Evolutionary conservation across 2,888 invertebrate species (phyloP).

Genomic region (Troides helena): DNA sequence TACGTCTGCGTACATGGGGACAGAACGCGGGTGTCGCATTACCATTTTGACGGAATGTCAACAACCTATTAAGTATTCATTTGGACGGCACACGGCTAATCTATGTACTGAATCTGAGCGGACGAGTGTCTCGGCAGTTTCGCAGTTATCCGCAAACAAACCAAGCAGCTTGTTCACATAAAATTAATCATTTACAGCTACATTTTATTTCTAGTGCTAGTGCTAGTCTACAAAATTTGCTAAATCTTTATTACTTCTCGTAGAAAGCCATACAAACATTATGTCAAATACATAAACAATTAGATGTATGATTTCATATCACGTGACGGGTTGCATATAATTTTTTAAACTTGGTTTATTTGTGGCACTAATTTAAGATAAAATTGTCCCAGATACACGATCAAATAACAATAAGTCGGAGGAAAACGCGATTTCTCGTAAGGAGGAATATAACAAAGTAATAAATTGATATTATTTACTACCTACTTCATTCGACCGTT

Average conservation of each 20-base stretch:
- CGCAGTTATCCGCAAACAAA: constrained; percentile 33
- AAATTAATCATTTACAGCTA: constrained; percentile 5
- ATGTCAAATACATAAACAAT: too few relatives aligned
- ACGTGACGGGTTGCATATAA: too few relatives aligned
- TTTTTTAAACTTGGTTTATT: too few relatives aligned
- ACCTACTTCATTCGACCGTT: too few relatives aligned
- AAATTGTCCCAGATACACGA: too few relatives aligned
- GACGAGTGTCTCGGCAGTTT: constrained; percentile 25
- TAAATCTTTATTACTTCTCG: not conserved
- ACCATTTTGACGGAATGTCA: constrained; percentile 59
- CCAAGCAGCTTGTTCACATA: constrained; percentile 14
- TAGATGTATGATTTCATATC: too few relatives aligned
- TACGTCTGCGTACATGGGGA: constrained; percentile 53
- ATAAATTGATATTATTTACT: too few relatives aligned
- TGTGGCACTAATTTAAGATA: too few relatives aligned
- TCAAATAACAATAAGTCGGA: too few relatives aligned
- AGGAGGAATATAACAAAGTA: too few relatives aligned
- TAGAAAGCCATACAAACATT: too few relatives aligned
- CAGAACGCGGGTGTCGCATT: constrained; percentile 56
- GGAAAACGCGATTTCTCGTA: too few relatives aligned
- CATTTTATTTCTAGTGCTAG: not conserved
- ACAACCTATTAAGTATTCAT: constrained; percentile 58
- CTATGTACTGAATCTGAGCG: constrained; percentile 36
- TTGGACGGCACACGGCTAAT: constrained; percentile 45
- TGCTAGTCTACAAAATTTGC: not conserved